Base-by-base conservation (phyloP, 2,888 invertebrate species). In the Athrips mouffetella region DNA sequence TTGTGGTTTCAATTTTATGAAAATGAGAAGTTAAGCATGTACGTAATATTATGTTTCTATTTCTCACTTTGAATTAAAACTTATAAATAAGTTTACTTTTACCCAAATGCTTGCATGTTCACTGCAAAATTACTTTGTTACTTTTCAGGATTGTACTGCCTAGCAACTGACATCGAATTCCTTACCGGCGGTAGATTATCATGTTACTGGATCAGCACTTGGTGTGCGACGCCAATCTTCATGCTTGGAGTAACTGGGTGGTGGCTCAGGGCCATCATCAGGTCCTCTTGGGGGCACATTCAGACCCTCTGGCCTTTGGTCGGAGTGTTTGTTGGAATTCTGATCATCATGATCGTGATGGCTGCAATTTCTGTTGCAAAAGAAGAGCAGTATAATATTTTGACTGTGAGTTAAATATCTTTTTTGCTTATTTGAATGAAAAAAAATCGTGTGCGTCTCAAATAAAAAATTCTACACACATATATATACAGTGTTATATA, bases 381-480 rank as follows among this genome's bases (percentile, higher is more conserved):
- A 47, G 87, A 88, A 50, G 87, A 88, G 50, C 87, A 88, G 50
- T 88, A 76, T 63, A 88, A 88, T 70, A 74, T 88, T 16, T 54
- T 77, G 29, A 67, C 85, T 42, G 88, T 87, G 40, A 73, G 80
- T 71, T 45, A 2, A 11, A 6, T 25, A 7, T 25, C 5, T 10
- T 25, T n/a, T n/a, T n/a, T n/a, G n/a, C n/a, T n/a, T n/a, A n/a
- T n/a, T n/a, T n/a, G n/a, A n/a, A n/a, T n/a, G n/a, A n/a, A n/a
- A n/a, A n/a, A n/a, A n/a, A n/a, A n/a, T n/a, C n/a, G n/a, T n/a
- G n/a, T n/a, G n/a, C n/a, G n/a, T n/a, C n/a, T n/a, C n/a, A n/a
- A n/a, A n/a, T n/a, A n/a, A n/a, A n/a, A n/a, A n/a, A n/a, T n/a
- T n/a, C n/a, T n/a, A n/a, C n/a, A n/a, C n/a, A n/a, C n/a, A n/a